Conservation (phyloP, 2,888 invertebrate species). For the Heliconius cydno region DNA sequence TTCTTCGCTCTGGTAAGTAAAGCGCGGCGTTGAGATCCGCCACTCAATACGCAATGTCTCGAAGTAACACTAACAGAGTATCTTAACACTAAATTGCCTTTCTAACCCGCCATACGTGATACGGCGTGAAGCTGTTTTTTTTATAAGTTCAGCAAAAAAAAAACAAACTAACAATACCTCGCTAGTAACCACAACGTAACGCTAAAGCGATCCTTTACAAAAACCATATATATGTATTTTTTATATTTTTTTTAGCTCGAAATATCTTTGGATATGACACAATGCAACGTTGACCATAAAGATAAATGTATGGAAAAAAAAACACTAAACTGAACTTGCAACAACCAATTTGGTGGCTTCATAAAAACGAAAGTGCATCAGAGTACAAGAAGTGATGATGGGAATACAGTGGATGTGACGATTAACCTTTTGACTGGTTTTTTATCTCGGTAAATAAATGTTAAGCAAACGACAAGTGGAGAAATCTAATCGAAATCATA, state of each 20-base stretch:
- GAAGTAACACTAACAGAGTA: no score
- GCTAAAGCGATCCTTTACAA: constrained; percentile 57
- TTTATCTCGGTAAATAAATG: background rate
- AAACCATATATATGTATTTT: constrained; percentile 54
- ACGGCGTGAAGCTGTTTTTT: background rate
- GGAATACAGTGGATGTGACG: constrained; percentile 52
- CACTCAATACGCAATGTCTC: no score
- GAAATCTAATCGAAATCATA: no score
- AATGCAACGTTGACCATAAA: constrained; percentile 74
- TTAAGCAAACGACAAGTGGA: background rate
- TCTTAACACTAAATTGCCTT: no score
- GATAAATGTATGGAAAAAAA: constrained; percentile 75
- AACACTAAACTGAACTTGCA: constrained; percentile 54
- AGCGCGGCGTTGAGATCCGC: no score
- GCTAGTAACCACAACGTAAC: constrained; percentile 55
- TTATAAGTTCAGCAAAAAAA: constrained; percentile 29
- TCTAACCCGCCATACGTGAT: no score
- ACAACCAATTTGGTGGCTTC: constrained; percentile 68
- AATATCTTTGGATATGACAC: constrained; percentile 59
- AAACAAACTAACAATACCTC: constrained; percentile 45
- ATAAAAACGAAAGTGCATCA: constrained; percentile 74
- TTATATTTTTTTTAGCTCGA: constrained; percentile 54
- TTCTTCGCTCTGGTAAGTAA: no score
- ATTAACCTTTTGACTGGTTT: background rate
- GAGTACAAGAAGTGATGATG: constrained; percentile 38